Base-by-base conservation (phyloP, 2,888 invertebrate species). In the Rosalia funebris region DNA sequence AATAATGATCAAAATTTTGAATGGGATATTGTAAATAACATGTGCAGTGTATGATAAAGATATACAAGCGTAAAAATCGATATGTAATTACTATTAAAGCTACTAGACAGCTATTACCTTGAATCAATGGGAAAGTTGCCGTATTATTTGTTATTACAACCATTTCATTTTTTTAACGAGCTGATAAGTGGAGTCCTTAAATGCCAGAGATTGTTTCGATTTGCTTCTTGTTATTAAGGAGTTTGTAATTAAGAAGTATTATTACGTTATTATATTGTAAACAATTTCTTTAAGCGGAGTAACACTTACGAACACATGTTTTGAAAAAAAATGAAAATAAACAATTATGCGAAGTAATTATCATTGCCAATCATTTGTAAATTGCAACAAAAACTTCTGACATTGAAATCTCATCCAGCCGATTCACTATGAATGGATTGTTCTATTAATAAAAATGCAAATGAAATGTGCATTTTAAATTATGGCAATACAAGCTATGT, bases 341-440 rank as follows among this genome's bases (percentile, higher is more conserved):
- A 50, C 50, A 50, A 37, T 39, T 39, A 48, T 17, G 32, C 25
- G 17, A 31, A 32, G 42, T 32, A 41, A 53, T 53, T 53, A 53
- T 32, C 41, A 32, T 52, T 52, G n/a, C 41, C 31, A 42, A 41
- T 48, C 48, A 34, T 48, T 48, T 34, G 36, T 17, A 17, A 50
- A 7, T 31, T 16, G 42, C 42, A 53, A 53, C 41, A 32, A 53
- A 50, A 39, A 31, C 39, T 31, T n/a, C 16, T 53, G 53, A 42
- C 53, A 53, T 53, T 53, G 53, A 42, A 42, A 42, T 15, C 12
- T 42, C 25, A 52, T 42, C 53, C 42, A 42, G 16, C 32, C 53
- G 32, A 32, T 17, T 11, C 19, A 20, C 5, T 52, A 41, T 42
- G 53, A 42, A 53, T 53, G 53, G 31, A 17, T 32, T 20, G 17